phyloP scores from a whole-genome alignment of 2,113 vertebrate genomes.

The Petrocephalus zakoni region DNA sequence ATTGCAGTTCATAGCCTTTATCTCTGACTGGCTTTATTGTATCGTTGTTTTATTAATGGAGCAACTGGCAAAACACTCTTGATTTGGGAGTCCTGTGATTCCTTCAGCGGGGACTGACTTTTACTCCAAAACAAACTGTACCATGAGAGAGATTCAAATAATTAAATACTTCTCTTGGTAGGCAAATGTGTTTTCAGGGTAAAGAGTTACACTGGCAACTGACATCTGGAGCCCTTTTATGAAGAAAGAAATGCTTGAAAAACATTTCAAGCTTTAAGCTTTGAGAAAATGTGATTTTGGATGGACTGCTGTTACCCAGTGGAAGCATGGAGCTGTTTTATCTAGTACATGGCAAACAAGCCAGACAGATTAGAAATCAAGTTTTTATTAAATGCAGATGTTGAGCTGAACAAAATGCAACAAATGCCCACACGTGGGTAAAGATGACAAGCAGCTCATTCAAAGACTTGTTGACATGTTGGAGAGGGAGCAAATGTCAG shows the following conservation, averaged over 20 bases:
- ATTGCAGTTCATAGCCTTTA: background rate
- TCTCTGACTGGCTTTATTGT: background rate
- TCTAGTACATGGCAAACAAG: background rate
- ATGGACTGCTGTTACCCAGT: background rate
- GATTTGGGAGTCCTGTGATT: background rate
- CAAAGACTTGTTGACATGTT: background rate
- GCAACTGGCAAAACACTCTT: background rate
- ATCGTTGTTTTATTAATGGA: background rate
- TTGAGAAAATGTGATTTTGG: background rate
- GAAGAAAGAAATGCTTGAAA: background rate
- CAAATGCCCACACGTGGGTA: background rate
- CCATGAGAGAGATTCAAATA: background rate
- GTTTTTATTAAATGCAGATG: background rate
- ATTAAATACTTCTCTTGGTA: background rate
- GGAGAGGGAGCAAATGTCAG: background rate
- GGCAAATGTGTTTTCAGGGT: background rate
- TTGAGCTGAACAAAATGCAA: background rate
- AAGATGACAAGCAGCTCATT: background rate
- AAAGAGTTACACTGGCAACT: background rate
- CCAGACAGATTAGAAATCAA: background rate
- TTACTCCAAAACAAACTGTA: background rate
- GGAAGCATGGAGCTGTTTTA: background rate
- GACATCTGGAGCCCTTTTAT: background rate
- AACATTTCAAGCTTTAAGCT: background rate
- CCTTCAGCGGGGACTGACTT: background rate